phyloP scores from a whole-genome alignment of 2,113 vertebrate species.

The Nothoprocta perdicaria region DNA sequence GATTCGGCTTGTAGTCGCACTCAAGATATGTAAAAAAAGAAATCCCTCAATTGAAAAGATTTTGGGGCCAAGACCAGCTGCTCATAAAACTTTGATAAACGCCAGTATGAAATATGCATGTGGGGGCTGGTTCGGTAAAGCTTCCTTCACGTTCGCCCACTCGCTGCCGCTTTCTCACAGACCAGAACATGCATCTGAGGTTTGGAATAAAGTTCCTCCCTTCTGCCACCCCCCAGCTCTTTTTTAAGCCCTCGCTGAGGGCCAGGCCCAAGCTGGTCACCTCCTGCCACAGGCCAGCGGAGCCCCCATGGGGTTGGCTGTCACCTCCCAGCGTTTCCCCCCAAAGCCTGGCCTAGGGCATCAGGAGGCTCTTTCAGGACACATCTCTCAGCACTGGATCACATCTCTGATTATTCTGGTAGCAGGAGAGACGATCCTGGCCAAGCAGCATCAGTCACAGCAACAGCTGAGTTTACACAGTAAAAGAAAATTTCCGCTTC shows the following conservation, averaged over 20 bases:
- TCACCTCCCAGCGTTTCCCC: neutral
- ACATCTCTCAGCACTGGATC: rapidly evolving
- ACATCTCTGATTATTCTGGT: neutral
- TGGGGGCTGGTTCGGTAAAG: conserved; percentile 41
- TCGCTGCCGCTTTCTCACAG: conserved; percentile 31
- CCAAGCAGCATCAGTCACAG: neutral
- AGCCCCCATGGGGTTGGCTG: neutral
- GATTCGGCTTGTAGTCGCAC: neutral
- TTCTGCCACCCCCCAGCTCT: neutral
- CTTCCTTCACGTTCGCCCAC: conserved; percentile 27
- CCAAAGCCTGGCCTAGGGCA: neutral
- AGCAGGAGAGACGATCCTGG: neutral
- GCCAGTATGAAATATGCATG: conserved; percentile 34
- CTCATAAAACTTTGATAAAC: conserved; percentile 56
- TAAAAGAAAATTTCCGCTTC: rapidly evolving
- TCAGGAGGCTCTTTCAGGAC: neutral
- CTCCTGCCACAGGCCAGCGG: neutral
- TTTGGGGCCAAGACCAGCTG: conserved; percentile 65
- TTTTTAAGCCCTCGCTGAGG: neutral
- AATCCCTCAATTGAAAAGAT: conserved; percentile 24
- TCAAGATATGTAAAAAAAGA: neutral
- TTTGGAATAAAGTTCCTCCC: neutral
- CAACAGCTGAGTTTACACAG: neutral
- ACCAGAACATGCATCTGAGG: conserved; percentile 5
- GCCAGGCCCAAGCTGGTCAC: neutral